Percentiles rank a stretch among this genome's conserved stretches.
Evolutionary conservation across 2,888 invertebrate species (phyloP).

Genomic region (Rhagophthalmus giganteus): DNA sequence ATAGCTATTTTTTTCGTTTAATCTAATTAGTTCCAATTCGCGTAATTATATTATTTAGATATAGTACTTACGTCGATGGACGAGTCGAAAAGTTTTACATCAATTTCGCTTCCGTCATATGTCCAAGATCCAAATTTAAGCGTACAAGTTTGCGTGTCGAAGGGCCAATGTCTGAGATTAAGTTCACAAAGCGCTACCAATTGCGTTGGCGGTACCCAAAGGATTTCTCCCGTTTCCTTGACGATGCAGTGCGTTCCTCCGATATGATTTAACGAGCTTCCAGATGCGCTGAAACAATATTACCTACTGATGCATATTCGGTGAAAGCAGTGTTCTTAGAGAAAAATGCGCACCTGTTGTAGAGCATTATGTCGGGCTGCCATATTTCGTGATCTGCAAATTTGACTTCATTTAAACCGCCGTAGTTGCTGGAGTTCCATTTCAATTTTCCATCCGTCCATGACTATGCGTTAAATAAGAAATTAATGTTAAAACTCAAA

Average conservation of each 20-base stretch:
- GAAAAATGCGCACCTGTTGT: slow-evolving; percentile 61
- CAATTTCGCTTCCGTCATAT: slow-evolving; percentile 64
- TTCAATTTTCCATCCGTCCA: slow-evolving; percentile 75
- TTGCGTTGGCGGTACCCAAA: slow-evolving; percentile 71
- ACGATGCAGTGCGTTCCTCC: slow-evolving; percentile 62
- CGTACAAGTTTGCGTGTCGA: slow-evolving; percentile 68
- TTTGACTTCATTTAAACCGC: slow-evolving; percentile 63
- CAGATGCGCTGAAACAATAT: slow-evolving; percentile 59
- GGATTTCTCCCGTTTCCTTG: slow-evolving; percentile 57
- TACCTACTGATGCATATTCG: slow-evolving; percentile 9
- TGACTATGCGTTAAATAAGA: slow-evolving; percentile 53
- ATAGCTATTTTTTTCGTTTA: slow-evolving; percentile 43
- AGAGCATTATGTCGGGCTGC: slow-evolving; percentile 74
- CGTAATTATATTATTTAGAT: no score
- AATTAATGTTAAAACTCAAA: neutral
- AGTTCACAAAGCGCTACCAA: slow-evolving; percentile 67
- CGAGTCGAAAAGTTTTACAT: slow-evolving; percentile 44
- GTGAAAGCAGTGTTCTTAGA: no score
- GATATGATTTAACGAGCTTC: slow-evolving; percentile 63
- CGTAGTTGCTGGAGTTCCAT: slow-evolving; percentile 72
- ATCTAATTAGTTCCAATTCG: no score
- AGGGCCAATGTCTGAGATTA: slow-evolving; percentile 74
- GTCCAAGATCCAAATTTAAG: slow-evolving; percentile 77
- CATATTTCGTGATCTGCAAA: slow-evolving; percentile 74
- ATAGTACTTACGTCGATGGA: slow-evolving; percentile 19